Conservation (phyloP, 2,113 vertebrate genomes). For the Leptobrachium ailaonicum region DNA sequence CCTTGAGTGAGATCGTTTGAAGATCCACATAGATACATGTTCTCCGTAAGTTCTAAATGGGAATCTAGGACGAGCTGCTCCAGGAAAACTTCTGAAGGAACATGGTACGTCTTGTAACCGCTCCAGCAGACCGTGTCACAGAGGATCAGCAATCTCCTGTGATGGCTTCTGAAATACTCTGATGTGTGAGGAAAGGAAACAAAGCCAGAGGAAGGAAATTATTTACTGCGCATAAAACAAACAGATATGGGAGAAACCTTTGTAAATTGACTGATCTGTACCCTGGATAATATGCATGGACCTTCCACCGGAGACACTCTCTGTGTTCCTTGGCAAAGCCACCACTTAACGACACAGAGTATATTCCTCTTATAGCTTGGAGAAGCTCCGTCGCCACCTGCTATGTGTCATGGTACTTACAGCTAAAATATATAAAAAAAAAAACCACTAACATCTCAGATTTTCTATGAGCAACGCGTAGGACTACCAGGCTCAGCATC, state of each 20-base stretch:
- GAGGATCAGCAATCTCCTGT: conserved; percentile 14
- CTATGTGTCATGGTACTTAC: not conserved
- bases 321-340: not conserved
- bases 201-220: not conserved
- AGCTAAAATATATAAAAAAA: too few species aligned
- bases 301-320: not conserved
- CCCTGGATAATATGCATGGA: not conserved
- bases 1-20: not conserved
- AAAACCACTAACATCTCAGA: too few species aligned
- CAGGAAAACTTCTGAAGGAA: not conserved
- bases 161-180: not conserved
- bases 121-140: conserved; percentile 23
- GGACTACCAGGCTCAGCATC: too few species aligned
- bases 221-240: not conserved
- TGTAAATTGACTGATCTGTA: conserved; percentile 5
- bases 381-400: conserved; percentile 6
- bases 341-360: not conserved
- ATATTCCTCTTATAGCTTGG: not conserved
- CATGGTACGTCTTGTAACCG: conserved; percentile 19
- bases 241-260: not conserved
- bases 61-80: not conserved
- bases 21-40: not conserved
- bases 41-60: not conserved
- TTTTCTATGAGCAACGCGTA: too few species aligned
- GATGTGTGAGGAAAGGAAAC: not conserved